phyloP scores from a whole-genome alignment of 2,113 vertebrate genomes.

The Smithornis capensis region DNA sequence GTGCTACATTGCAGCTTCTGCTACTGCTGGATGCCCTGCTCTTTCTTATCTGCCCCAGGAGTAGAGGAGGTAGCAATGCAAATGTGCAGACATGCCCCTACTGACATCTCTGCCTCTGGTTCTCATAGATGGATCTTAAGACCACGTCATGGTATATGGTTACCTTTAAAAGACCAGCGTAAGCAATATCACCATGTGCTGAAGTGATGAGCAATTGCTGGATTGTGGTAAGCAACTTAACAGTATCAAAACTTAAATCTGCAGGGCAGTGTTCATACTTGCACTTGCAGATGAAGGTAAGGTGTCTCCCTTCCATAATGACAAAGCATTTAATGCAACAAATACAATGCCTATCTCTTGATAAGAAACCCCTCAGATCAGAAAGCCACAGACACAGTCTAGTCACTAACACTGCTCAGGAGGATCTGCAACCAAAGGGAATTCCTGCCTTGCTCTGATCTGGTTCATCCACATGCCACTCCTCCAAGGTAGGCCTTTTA shows the following conservation, averaged over 20 bases:
- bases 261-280: not conserved
- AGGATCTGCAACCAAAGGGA: not conserved
- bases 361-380: not conserved
- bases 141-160: rapidly evolving
- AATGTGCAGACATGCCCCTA: not conserved
- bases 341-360: not conserved
- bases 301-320: not conserved
- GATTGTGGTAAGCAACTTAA: not conserved
- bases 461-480: not conserved
- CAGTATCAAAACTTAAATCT: not conserved
- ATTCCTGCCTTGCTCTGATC: not conserved
- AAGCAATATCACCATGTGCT: rapidly evolving
- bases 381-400: not conserved
- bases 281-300: not conserved
- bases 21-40: not conserved
- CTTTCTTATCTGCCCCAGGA: not conserved
- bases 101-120: not conserved
- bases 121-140: not conserved
- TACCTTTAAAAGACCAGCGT: not conserved
- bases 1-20: not conserved
- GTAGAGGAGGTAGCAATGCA: not conserved
- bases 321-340: not conserved
- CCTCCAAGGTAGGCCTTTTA: not conserved
- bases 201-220: not conserved
- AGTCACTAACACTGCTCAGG: not conserved